Base-by-base conservation (phyloP, 2,888 invertebrate genomes). In the Polyommatus icarus region DNA sequence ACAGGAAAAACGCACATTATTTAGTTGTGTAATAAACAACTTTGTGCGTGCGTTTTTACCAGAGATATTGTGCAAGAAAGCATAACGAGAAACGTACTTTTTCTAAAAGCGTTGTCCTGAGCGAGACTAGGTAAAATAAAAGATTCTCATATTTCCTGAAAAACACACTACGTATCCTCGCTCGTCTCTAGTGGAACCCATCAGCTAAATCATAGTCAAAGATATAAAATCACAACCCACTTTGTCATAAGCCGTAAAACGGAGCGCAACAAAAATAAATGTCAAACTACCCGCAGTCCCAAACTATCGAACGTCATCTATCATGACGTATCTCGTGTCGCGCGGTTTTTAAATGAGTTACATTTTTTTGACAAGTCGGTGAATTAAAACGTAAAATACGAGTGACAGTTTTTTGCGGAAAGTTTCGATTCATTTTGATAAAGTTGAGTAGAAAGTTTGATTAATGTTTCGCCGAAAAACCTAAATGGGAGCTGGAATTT, bases 371-470 rank as follows among this genome's bases (percentile, higher is more conserved):
- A 75, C 54, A 50, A 54, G 54, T 50, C 75, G 50, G 29, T 29
- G 18, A 75, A 75, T 75, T 75, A 75, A 54, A 75, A 20, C 54
- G 75, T 75, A 46, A 73, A 73, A 73, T 73, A 50, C 73, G 73
- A 46, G 15, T 29, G 50, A 50, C 73, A 40, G 46, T 50, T 73
- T 73, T 72, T 73, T 40, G 67, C 67, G 29, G 40, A 46, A 73
- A 73, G 73, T 73, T 73, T 50, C 73, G n/a, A 46, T 73, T 73
- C 46, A 46, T 46, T 50, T 73, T 73, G 50, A 40, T 20, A 46
- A 40, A 73, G 46, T 73, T 24, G 46, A 24, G 40, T 73, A 24
- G 50, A 24, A 73, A 40, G 73, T 73, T 73, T 50, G 73, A 73
- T 73, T 73, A 73, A 73, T 73, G 73, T 46, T 73, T 67, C 32